A percentile compares a stretch with the other conserved stretches of the same genome.
Conservation (phyloP, 2,113 vertebrate genomes). For the Falco punctatus region DNA sequence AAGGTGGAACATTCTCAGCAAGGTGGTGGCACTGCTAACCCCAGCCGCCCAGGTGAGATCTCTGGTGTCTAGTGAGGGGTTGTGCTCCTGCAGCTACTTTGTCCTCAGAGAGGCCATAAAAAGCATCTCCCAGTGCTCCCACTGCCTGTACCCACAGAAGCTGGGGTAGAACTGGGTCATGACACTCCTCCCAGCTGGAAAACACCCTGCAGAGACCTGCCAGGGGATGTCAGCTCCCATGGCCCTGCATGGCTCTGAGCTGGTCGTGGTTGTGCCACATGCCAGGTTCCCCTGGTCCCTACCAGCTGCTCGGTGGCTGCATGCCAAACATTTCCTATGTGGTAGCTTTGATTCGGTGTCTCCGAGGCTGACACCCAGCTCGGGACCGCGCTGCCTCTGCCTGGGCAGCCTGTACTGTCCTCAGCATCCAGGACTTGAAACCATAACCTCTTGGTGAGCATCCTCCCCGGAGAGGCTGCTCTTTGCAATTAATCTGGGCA, state of each 20-base stretch:
- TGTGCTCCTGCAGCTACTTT: not conserved
- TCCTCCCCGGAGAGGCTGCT: not conserved
- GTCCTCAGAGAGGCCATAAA: not conserved
- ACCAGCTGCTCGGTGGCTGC: not conserved
- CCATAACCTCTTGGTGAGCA: not conserved
- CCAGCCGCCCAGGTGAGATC: not conserved
- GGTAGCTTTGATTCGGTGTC: not conserved
- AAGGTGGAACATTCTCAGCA: not conserved
- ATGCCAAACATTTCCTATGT: accelerated
- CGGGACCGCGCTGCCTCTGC: not conserved
- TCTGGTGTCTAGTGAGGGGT: not conserved
- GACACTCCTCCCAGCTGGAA: not conserved
- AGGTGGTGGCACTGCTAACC: not conserved
- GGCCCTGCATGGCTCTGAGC: not conserved
- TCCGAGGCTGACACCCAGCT: not conserved
- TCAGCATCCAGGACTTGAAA: not conserved
- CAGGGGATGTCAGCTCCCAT: not conserved
- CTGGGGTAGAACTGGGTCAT: not conserved
- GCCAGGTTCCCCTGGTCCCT: not conserved
- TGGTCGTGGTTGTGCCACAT: not conserved
- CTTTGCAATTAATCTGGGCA: constrained; percentile 45
- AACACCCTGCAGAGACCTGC: not conserved
- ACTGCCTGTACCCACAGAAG: not conserved
- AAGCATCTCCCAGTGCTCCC: not conserved
- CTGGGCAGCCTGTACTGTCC: not conserved